Base-by-base conservation (phyloP, 2,888 invertebrate genomes). In the Elysia crispata region DNA sequence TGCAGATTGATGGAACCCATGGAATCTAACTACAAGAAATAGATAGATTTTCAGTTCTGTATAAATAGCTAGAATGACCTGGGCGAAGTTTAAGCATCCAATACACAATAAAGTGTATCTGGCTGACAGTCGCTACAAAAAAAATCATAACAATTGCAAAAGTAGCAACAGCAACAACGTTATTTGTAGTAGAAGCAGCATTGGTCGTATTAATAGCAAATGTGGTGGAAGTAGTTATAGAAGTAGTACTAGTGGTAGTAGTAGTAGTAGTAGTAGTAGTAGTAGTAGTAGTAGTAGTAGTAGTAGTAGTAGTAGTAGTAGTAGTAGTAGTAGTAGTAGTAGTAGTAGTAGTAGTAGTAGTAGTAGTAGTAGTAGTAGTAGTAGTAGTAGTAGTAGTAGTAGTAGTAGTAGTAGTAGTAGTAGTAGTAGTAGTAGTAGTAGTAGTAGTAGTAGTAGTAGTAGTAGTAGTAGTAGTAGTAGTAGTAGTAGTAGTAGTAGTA, bases 261-360 rank as follows among this genome's bases (percentile, higher is more conserved):
- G n/a, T n/a, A n/a, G n/a, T n/a, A n/a, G n/a, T n/a, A n/a, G 64
- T 64, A 64, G 64, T 64, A 64, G 64, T 64, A 64, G 64, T 64
- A 18, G 13, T 64, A 64, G 64, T 64, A 64, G 64, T 64, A 64
- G 64, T n/a, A 64, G 64, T n/a, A 64, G 64, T 64, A 64, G 23
- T 64, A 64, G 64, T 18, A 64, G 23, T 64, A 64, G 23, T 64
- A 64, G 64, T 64, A 64, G 23, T 64, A 64, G 64, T 64, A 64
- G 64, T 64, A 64, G 64, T 64, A 64, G 64, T 64, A 64, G 23
- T 11, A n/a, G 64, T 11, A 64, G 64, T 11, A 64, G 64, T 11
- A 64, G 64, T 11, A 64, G 64, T 11, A 64, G 64, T 11, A 64
- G 64, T 11, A 64, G 64, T 64, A n/a, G 64, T 64, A 64, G 64